Conservation (phyloP, 2,113 vertebrate genomes). For the Lipophrys pholis region DNA sequence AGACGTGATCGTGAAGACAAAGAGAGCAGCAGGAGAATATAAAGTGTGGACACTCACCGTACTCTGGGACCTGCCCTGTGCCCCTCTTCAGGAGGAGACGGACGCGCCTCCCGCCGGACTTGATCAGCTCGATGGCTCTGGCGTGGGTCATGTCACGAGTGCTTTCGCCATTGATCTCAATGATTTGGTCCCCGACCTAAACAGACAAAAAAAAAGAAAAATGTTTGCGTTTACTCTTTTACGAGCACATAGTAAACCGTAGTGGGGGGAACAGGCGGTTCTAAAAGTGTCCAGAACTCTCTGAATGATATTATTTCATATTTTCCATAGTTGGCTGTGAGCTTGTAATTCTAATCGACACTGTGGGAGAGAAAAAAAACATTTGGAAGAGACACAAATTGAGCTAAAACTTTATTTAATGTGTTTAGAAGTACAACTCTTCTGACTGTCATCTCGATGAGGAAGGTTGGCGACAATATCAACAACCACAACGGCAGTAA, state of each 20-base stretch:
- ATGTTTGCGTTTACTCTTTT: not conserved
- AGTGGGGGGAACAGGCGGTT: no score
- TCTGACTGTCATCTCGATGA: no score
- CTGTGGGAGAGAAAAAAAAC: no score
- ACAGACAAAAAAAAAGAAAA: not conserved
- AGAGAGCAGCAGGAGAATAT: conserved; percentile 42
- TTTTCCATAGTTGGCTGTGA: no score
- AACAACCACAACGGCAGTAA: no score
- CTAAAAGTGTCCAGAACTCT: no score
- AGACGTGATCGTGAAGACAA: conserved; percentile 19
- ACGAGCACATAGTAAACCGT: not conserved
- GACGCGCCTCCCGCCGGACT: conserved; percentile 93
- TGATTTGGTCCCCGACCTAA: conserved; percentile 99
- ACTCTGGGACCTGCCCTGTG: conserved; percentile 97
- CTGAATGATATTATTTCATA: no score
- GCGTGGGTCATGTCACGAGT: conserved; percentile 97
- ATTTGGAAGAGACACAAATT: no score
- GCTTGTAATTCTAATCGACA: no score
- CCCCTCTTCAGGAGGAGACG: conserved; percentile 95
- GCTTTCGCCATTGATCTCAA: conserved; percentile 98
- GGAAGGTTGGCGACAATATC: no score
- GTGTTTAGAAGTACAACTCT: no score
- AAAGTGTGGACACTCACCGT: conserved; percentile 87
- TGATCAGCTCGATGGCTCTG: conserved; percentile 98
- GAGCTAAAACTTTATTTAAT: no score